These are phyloP conservation scores for Isaurus tuberculatus DNA, from an alignment of 92 coral and sea anemone genomes.

Conservation along the genomic window DNA sequence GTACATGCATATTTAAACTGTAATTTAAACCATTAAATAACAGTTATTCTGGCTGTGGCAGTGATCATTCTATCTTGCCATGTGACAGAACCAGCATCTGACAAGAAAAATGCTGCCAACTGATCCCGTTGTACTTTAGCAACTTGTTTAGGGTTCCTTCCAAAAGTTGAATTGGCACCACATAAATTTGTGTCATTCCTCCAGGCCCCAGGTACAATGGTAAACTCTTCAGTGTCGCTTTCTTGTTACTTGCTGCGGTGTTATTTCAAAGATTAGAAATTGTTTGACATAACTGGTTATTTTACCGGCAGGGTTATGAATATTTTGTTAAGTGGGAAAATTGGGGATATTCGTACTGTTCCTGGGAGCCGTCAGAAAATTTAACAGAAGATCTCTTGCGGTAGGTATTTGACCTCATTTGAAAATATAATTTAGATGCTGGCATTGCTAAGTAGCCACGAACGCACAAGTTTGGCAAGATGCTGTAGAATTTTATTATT, in stretches of 20 bases:
- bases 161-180: conserved; percentile 15
- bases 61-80: conserved; percentile 16
- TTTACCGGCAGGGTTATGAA: conserved; percentile 10
- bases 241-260: background rate
- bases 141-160: conserved; percentile 23
- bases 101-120: conserved; percentile 7
- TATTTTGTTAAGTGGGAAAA: background rate
- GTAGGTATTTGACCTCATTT: background rate
- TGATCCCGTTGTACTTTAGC: conserved; percentile 14
- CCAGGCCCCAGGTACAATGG: conserved; percentile 36
- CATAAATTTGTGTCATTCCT: conserved; percentile 22
- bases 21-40: background rate
- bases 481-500: conserved; percentile 17
- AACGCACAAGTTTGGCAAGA: conserved; percentile 9
- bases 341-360: conserved; percentile 14
- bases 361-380: conserved; percentile 22
- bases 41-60: conserved; percentile 18
- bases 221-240: conserved; percentile 30
- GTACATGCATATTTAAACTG: background rate
- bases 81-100: conserved; percentile 16
- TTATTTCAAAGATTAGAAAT: background rate
- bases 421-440: background rate
- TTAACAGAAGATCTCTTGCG: conserved; percentile 21
- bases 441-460: conserved; percentile 2
- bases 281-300: conserved; percentile 8